These are phyloP conservation scores for Todus mexicanus DNA, from an alignment of 2,797 vertebrate species.

Conservation along the genomic window DNA sequence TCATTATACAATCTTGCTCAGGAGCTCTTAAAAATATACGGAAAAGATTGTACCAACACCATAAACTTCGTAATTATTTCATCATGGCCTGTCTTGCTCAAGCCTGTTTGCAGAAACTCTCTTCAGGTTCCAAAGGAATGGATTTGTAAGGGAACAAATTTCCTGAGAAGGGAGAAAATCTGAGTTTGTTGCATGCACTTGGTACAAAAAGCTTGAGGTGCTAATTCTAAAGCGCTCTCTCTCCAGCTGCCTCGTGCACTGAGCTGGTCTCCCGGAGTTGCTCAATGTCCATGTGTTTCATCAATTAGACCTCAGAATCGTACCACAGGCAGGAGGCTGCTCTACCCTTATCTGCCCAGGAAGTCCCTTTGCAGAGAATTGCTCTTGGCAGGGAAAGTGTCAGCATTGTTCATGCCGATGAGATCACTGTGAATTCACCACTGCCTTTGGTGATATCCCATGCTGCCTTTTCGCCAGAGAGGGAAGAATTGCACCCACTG, in stretches of 20 bases:
- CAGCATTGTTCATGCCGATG: background rate
- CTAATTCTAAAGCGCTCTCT: background rate
- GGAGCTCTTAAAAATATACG: background rate
- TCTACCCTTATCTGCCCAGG: constrained; percentile 22
- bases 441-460: background rate
- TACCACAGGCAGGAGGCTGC: background rate
- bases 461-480: background rate
- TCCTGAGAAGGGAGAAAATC: background rate
- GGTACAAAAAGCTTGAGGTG: background rate
- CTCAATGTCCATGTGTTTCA: background rate
- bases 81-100: background rate
- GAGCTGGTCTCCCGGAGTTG: background rate
- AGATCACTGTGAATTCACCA: background rate
- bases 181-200: background rate
- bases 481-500: background rate
- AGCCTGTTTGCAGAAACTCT: background rate
- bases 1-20: background rate
- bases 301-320: background rate
- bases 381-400: constrained; percentile 40
- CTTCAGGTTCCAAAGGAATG: background rate
- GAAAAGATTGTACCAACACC: background rate
- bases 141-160: background rate
- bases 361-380: constrained; percentile 45
- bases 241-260: background rate
- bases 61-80: background rate